Conservation (phyloP, 2,797 vertebrate genomes). For the Sparus aurata region DNA sequence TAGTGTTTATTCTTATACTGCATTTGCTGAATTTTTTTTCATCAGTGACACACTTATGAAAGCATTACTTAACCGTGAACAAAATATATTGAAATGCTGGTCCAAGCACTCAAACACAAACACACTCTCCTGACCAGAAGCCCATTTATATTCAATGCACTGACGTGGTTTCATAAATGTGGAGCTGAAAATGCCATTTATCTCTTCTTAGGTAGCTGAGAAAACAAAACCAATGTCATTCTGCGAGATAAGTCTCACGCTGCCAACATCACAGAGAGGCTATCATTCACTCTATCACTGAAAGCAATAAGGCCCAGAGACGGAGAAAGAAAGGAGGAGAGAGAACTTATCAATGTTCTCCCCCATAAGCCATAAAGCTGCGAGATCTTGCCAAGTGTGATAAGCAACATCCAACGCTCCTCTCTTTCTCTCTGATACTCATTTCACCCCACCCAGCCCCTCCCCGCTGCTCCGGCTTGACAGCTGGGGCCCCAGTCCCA, state of each 20-base stretch:
- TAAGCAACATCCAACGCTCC: conserved; percentile 66
- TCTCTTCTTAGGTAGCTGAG: conserved; percentile 51
- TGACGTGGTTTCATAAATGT: conserved; percentile 52
- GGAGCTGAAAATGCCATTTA: conserved; percentile 44
- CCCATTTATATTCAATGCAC: conserved; percentile 30
- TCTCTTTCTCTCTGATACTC: conserved; percentile 31
- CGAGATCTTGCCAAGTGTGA: conserved; percentile 71
- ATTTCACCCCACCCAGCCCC: conserved; percentile 47
- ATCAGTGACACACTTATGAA: background rate
- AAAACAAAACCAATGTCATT: conserved; percentile 63
- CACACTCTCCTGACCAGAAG: conserved; percentile 18
- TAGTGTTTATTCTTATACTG: no score
- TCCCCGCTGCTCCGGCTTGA: conserved; percentile 54
- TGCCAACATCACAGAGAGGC: conserved; percentile 54
- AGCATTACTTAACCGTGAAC: background rate
- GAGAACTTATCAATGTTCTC: conserved; percentile 66
- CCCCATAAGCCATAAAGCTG: conserved; percentile 62
- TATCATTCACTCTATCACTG: conserved; percentile 60
- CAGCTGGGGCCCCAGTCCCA: conserved; percentile 72
- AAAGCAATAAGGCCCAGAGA: conserved; percentile 62
- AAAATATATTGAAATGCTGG: conserved; percentile 5
- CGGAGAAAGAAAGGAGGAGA: conserved; percentile 46
- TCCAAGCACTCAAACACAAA: background rate
- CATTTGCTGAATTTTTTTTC: no score
- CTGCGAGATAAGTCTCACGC: conserved; percentile 42